Evolutionary conservation across 92 coral and sea anemone genomes (phyloP).

Genomic region (Phymanthus crucifer): DNA sequence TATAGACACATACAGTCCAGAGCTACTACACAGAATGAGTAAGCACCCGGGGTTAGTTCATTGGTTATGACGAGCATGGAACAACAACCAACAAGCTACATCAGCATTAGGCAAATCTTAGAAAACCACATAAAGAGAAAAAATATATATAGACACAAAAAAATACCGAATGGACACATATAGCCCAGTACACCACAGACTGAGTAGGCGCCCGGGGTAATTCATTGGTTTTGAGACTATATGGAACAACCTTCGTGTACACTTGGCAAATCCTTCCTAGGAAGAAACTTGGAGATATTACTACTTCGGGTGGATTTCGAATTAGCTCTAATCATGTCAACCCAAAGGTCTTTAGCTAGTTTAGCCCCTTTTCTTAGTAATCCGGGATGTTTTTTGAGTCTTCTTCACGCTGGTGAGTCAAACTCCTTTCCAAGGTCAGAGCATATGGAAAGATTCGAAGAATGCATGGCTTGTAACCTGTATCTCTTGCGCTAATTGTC

Average conservation of each 20-base stretch:
- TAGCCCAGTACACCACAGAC: neutral
- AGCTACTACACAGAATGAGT: no score
- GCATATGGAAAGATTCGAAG: neutral
- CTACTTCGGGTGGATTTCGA: neutral
- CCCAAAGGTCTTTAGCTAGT: neutral
- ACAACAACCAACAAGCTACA: no score
- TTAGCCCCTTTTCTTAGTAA: constrained; percentile 1
- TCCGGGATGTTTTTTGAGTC: neutral
- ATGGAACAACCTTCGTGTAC: no score
- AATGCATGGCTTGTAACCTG: neutral
- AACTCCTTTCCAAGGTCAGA: neutral
- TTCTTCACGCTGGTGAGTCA: neutral
- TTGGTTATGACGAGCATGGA: no score
- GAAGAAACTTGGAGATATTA: no score
- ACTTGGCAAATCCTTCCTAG: no score
- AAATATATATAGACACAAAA: no score
- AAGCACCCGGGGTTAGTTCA: no score
- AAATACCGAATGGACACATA: neutral
- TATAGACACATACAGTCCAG: neutral
- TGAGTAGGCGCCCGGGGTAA: neutral
- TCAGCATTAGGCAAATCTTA: no score
- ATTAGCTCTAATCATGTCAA: neutral
- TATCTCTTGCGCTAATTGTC: neutral
- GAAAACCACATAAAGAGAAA: no score
- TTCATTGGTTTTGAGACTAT: neutral